A percentile compares a stretch with the other conserved stretches of the same genome.
Evolutionary conservation across 1,140 invertebrate species (phyloP).

Genomic region (Dendrolimus punctatus): DNA sequence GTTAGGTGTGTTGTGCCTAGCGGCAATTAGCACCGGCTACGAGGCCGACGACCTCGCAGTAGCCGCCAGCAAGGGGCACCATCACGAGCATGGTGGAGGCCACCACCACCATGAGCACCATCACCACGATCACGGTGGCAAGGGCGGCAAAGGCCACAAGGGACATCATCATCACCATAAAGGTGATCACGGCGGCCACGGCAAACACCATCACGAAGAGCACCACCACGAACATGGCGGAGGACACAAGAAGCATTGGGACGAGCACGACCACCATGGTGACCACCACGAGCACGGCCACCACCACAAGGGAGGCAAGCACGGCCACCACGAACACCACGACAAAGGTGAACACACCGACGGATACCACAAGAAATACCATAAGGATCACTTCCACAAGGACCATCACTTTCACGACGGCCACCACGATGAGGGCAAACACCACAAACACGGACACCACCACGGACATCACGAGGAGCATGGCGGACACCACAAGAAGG

Average conservation of each 20-base stretch:
- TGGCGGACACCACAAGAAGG: constrained; percentile 74
- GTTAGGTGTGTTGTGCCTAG: constrained; percentile 42
- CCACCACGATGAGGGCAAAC: constrained; percentile 74
- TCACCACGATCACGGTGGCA: constrained; percentile 68
- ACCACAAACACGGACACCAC: constrained; percentile 75
- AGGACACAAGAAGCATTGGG: constrained; percentile 78
- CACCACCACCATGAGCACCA: constrained; percentile 71
- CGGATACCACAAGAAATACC: constrained; percentile 78
- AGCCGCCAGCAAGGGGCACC: constrained; percentile 51
- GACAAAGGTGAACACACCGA: constrained; percentile 76
- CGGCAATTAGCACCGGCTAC: constrained; percentile 32
- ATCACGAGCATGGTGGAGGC: constrained; percentile 68
- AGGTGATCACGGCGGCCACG: constrained; percentile 76
- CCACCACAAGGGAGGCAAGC: constrained; percentile 75
- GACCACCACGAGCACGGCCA: constrained; percentile 78
- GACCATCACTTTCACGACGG: constrained; percentile 80
- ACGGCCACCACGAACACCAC: constrained; percentile 74
- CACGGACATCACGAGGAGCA: constrained; percentile 73
- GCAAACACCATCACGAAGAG: constrained; percentile 75
- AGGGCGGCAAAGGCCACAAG: constrained; percentile 71
- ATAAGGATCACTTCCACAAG: constrained; percentile 81
- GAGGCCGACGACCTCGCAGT: constrained; percentile 62
- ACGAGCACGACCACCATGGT: constrained; percentile 78
- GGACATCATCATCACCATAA: constrained; percentile 75
- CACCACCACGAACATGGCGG: constrained; percentile 75